Evolutionary conservation across 1,140 invertebrate species (phyloP).

Genomic region (Drosophila melanogaster): DNA sequence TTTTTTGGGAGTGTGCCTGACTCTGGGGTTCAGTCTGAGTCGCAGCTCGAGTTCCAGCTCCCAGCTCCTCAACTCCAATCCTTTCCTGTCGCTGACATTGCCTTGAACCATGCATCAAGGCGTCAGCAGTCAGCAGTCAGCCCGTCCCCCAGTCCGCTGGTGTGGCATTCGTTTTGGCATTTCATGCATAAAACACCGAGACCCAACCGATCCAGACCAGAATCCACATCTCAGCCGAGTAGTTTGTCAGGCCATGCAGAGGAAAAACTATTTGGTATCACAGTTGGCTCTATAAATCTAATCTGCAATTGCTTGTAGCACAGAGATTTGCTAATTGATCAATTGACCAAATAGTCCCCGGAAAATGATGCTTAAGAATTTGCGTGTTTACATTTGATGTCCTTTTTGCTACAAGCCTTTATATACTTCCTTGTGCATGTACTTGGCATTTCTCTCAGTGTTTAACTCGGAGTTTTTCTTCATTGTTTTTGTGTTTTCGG

Average conservation of each 20-base stretch:
- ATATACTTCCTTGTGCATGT: too few relatives aligned
- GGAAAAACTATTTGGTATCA: conserved; percentile 7
- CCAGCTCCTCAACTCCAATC: conserved; percentile 14
- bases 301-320: too few relatives aligned
- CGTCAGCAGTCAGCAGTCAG: conserved; percentile 62
- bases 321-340: too few relatives aligned
- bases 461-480: conserved; percentile 20
- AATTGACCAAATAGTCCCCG: too few relatives aligned
- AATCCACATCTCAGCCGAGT: conserved; percentile 36
- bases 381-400: not conserved
- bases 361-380: not conserved
- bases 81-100: conserved; percentile 53
- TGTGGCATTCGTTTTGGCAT: conserved; percentile 74
- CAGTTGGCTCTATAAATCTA: not conserved
- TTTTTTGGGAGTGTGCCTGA: conserved; percentile 59
- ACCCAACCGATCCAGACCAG: conserved; percentile 32
- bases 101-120: conserved; percentile 76
- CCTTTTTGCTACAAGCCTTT: not conserved
- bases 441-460: not conserved
- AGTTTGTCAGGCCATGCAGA: conserved; percentile 68
- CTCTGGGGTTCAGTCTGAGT: conserved; percentile 42
- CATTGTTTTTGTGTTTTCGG: conserved; percentile 51
- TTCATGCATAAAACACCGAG: conserved; percentile 70
- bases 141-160: conserved; percentile 34
- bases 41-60: not conserved